A percentile compares a stretch with the other conserved stretches of the same genome.
Conservation (phyloP, 2,113 vertebrate species). For the Larimichthys crocea region DNA sequence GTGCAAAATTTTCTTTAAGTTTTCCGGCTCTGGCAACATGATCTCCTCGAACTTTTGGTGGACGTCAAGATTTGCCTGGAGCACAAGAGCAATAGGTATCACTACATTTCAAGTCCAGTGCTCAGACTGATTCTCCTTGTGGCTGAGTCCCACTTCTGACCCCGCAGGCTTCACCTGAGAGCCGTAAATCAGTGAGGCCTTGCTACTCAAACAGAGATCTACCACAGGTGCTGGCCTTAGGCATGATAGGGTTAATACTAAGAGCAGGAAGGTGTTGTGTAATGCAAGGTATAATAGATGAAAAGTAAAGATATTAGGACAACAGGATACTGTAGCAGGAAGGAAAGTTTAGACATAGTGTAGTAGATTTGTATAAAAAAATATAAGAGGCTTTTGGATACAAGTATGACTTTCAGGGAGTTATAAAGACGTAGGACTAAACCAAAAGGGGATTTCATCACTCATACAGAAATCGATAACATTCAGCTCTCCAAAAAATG, state of each 20-base stretch:
- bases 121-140: slow-evolving; percentile 6
- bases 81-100: slow-evolving; percentile 6
- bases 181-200: slow-evolving; percentile 53
- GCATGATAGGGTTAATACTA: not conserved
- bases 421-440: not conserved
- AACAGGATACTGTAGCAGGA: not conserved
- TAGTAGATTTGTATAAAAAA: not conserved
- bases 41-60: slow-evolving; percentile 32
- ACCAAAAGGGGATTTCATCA: not conserved
- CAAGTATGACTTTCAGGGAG: not conserved
- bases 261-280: not conserved
- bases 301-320: not conserved
- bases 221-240: slow-evolving; percentile 58
- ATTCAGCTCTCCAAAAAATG: not conserved
- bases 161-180: slow-evolving; percentile 56
- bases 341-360: not conserved
- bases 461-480: not conserved
- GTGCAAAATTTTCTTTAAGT: slow-evolving; percentile 1
- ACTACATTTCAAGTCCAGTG: not conserved
- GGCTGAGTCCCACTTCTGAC: not conserved
- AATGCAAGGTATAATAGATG: not conserved
- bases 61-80: slow-evolving; percentile 28
- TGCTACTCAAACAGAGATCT: slow-evolving; percentile 29
- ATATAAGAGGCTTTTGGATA: not conserved
- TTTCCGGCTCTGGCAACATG: slow-evolving; percentile 19